A percentile compares a stretch with the other conserved stretches of the same genome.
phyloP scores from a whole-genome alignment of 2,888 invertebrate species.

The Patella depressa region DNA sequence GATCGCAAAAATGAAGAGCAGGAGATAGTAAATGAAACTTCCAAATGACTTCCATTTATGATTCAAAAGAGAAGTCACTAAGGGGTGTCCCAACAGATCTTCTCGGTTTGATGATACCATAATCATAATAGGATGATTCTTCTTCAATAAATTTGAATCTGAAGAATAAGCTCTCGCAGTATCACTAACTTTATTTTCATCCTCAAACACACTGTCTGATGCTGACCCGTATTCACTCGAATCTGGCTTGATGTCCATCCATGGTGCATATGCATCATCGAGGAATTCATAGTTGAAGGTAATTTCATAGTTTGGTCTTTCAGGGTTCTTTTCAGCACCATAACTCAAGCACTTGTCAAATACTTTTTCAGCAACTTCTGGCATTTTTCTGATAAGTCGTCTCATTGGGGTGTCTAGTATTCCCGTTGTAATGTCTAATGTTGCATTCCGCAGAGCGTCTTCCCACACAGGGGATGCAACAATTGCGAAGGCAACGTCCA shows the following conservation, averaged over 20 bases:
- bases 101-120: conserved; percentile 71
- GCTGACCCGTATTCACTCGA: conserved; percentile 51
- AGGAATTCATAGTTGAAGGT: conserved; percentile 73
- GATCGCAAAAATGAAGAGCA: conserved; percentile 71
- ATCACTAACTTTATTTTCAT: conserved; percentile 60
- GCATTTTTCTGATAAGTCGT: conserved; percentile 73
- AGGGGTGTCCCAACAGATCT: conserved; percentile 72
- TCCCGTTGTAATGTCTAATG: conserved; percentile 57
- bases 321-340: conserved; percentile 59
- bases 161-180: conserved; percentile 65
- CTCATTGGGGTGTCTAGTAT: conserved; percentile 72
- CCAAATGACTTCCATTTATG: conserved; percentile 74
- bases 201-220: conserved; percentile 64
- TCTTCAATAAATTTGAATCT: conserved; percentile 67
- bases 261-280: conserved; percentile 72
- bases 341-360: conserved; percentile 65
- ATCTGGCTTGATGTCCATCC: conserved; percentile 50
- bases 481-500: conserved; percentile 71
- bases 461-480: conserved; percentile 71
- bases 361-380: conserved; percentile 70
- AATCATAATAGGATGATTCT: conserved; percentile 71
- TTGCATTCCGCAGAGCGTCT: conserved; percentile 70
- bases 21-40: conserved; percentile 73
- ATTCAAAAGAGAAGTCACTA: conserved; percentile 72
- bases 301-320: conserved; percentile 64